Evolutionary conservation across 2,888 invertebrate genomes (phyloP).

Genomic region (Laothoe populi): DNA sequence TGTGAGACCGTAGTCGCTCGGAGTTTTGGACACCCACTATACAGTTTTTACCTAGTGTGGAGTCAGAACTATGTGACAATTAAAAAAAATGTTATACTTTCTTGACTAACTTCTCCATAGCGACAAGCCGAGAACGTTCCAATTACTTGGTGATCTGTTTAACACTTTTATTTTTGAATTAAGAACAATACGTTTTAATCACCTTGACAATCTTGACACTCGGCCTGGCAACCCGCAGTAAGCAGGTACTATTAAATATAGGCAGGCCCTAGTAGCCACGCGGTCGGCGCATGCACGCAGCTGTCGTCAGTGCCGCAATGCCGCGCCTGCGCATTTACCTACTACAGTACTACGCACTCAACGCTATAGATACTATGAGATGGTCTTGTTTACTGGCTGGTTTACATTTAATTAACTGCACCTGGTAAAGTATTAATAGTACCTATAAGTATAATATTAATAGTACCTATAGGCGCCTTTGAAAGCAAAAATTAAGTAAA

Average conservation of each 20-base stretch:
- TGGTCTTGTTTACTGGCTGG: not conserved
- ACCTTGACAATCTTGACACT: conserved; percentile 33
- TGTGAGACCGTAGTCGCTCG: no score
- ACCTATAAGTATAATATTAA: no score
- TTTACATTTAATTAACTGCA: not conserved
- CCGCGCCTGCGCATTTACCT: conserved; percentile 43
- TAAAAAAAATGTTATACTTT: no score
- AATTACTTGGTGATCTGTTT: not conserved
- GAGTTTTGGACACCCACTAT: no score
- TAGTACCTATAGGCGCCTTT: no score
- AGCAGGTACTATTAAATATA: not conserved
- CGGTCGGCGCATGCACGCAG: conserved; percentile 49
- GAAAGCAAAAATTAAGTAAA: no score
- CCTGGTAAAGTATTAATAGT: not conserved
- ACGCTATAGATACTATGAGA: conserved; percentile 30
- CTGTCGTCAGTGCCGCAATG: conserved; percentile 46
- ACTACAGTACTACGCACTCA: conserved; percentile 30
- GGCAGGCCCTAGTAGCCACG: conserved; percentile 43
- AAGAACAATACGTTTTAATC: conserved; percentile 7
- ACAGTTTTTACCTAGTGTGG: no score
- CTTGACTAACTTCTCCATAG: not conserved
- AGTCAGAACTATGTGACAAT: no score
- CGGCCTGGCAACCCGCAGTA: conserved; percentile 31
- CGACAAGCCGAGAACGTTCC: not conserved
- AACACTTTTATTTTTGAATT: not conserved